A percentile compares a stretch with the other conserved stretches of the same genome.
Conservation (phyloP, 1,140 invertebrate species). For the Drosophila lini region DNA sequence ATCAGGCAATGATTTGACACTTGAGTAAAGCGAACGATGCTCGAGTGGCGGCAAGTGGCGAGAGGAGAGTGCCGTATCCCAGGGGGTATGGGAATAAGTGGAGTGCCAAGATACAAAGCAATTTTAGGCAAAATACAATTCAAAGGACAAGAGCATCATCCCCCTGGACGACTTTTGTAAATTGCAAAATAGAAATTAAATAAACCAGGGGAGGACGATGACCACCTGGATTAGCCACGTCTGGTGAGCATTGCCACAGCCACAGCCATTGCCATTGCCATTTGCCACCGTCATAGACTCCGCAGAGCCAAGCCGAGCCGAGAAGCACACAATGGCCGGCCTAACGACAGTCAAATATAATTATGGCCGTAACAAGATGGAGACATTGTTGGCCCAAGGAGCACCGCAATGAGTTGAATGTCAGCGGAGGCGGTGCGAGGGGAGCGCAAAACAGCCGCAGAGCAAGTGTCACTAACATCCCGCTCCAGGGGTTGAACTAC, state of each 20-base stretch:
- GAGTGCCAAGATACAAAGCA: slow-evolving; percentile 44
- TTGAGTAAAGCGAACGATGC: slow-evolving; percentile 59
- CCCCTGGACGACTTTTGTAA: slow-evolving; percentile 22
- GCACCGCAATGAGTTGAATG: slow-evolving; percentile 40
- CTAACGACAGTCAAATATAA: slow-evolving; percentile 79
- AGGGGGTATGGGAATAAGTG: not conserved
- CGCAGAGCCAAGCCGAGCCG: slow-evolving; percentile 6
- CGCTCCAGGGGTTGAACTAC: slow-evolving; percentile 40
- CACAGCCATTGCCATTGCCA: slow-evolving; percentile 30
- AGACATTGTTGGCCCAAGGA: slow-evolving; percentile 65
- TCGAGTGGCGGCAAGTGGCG: slow-evolving; percentile 24
- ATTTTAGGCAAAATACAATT: slow-evolving; percentile 54
- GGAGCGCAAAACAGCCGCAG: slow-evolving; percentile 54
- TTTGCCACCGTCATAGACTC: slow-evolving; percentile 20
- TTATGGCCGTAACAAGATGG: slow-evolving; percentile 75
- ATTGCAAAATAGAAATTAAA: slow-evolving; percentile 56
- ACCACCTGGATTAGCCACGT: slow-evolving; percentile 74
- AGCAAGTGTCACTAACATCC: slow-evolving; percentile 61
- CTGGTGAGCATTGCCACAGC: slow-evolving; percentile 37
- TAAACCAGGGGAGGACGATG: slow-evolving; percentile 59
- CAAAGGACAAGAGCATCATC: slow-evolving; percentile 19
- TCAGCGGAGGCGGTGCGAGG: slow-evolving; percentile 3
- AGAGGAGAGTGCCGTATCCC: not conserved
- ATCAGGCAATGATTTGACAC: slow-evolving; percentile 67
- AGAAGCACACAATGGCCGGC: slow-evolving; percentile 37